These are phyloP conservation scores for Aurelia sp. DNA, from an alignment of 30 jellyfish, hydroid and myxozoan genomes.

Conservation along the genomic window DNA sequence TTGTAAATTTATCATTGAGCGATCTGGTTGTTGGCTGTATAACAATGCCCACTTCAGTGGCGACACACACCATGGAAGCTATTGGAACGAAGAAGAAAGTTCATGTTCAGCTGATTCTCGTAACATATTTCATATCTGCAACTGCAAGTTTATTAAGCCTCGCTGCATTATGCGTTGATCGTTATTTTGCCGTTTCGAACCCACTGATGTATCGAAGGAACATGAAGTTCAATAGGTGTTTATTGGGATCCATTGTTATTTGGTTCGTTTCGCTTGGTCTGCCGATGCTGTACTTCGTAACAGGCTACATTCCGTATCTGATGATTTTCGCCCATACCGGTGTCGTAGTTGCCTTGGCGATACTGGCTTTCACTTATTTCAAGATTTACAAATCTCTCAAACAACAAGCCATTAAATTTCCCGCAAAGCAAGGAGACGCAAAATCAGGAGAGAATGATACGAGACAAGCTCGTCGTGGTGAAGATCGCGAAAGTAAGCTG, in stretches of 20 bases:
- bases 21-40: slow-evolving; percentile 82
- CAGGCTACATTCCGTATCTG: slow-evolving; percentile 73
- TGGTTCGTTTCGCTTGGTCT: slow-evolving; percentile 67
- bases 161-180: slow-evolving; percentile 80
- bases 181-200: slow-evolving; percentile 72
- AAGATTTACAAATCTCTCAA: slow-evolving; percentile 36
- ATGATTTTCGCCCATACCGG: slow-evolving; percentile 83
- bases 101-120: slow-evolving; percentile 61
- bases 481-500: background rate
- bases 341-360: slow-evolving; percentile 25
- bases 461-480: background rate
- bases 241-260: slow-evolving; percentile 30
- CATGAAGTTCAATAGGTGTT: slow-evolving; percentile 44
- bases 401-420: slow-evolving; percentile 10
- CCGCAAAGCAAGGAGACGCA: background rate
- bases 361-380: slow-evolving; percentile 63
- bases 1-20: slow-evolving; percentile 81
- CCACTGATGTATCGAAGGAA: slow-evolving; percentile 66
- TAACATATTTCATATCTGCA: slow-evolving; percentile 64
- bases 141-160: slow-evolving; percentile 83
- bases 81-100: slow-evolving; percentile 59
- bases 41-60: slow-evolving; percentile 79
- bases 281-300: slow-evolving; percentile 69
- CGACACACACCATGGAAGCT: slow-evolving; percentile 85
- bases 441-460: background rate